Conservation (phyloP, 2,888 invertebrate species). For the Ditylenchus weischeri region DNA sequence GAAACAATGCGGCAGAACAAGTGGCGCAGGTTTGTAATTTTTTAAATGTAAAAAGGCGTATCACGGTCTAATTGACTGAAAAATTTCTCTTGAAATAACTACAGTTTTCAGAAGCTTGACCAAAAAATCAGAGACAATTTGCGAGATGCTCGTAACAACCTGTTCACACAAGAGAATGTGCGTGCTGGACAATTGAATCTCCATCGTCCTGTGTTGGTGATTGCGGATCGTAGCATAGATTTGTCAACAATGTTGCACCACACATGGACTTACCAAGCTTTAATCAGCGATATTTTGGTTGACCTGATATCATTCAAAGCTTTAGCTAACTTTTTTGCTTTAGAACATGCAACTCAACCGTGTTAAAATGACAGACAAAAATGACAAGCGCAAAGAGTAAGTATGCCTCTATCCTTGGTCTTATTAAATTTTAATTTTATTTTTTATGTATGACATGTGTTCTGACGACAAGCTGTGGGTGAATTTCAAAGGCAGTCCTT, state of each 20-base stretch:
- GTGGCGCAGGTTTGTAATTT: constrained; percentile 67
- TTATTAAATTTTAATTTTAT: too few species aligned
- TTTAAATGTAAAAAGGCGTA: not conserved
- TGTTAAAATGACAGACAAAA: constrained; percentile 71
- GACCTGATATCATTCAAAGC: constrained; percentile 18
- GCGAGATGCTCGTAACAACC: constrained; percentile 89
- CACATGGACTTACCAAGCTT: constrained; percentile 98
- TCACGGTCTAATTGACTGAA: not conserved
- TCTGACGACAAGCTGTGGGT: constrained; percentile 83
- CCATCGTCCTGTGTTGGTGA: constrained; percentile 77
- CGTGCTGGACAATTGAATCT: constrained; percentile 64
- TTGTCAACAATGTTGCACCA: constrained; percentile 96
- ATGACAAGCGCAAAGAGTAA: constrained; percentile 73
- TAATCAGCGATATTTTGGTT: constrained; percentile 86
- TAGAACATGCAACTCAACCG: constrained; percentile 81
- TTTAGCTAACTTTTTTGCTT: constrained; percentile 11
- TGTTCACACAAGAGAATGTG: constrained; percentile 72
- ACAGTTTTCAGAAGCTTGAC: constrained; percentile 71
- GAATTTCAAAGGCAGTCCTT: constrained; percentile 73
- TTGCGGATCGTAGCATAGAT: constrained; percentile 73
- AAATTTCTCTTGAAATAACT: not conserved
- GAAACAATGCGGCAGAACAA: constrained; percentile 96
- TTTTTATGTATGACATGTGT: constrained; percentile 72
- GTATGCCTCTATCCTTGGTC: too few species aligned
- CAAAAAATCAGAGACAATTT: constrained; percentile 94